Percentiles rank a stretch among this genome's conserved stretches.
These are phyloP conservation scores for Thaumetopoea pityocampa DNA, from an alignment of 1,140 invertebrate species.

Conservation along the genomic window DNA sequence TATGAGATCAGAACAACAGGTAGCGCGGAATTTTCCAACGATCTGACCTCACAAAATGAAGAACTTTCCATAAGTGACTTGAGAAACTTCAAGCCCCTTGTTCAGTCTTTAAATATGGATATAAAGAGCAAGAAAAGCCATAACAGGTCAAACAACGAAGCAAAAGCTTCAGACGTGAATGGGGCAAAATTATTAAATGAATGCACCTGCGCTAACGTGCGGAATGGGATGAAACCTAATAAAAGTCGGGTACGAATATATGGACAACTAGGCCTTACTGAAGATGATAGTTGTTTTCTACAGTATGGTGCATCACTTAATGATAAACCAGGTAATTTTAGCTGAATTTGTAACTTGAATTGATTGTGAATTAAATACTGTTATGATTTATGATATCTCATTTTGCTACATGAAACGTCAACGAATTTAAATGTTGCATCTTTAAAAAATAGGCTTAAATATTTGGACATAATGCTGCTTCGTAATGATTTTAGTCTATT, in stretches of 20 bases:
- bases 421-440: too few species aligned
- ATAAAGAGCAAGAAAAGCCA: slow-evolving; percentile 34
- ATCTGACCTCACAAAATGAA: slow-evolving; percentile 27
- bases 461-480: too few species aligned
- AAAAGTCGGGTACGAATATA: slow-evolving; percentile 43
- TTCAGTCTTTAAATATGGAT: slow-evolving; percentile 47
- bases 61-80: slow-evolving; percentile 26
- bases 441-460: too few species aligned
- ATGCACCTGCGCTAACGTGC: too few species aligned
- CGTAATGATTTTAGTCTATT: too few species aligned
- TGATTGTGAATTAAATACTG: too few species aligned
- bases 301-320: slow-evolving; percentile 50
- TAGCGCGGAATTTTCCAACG: slow-evolving; percentile 30
- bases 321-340: slow-evolving; percentile 39
- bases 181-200: slow-evolving; percentile 8
- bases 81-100: slow-evolving; percentile 30
- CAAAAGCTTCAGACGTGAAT: too few species aligned
- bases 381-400: too few species aligned
- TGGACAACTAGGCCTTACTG: slow-evolving; percentile 42
- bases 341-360: background rate
- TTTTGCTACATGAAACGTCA: too few species aligned
- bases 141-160: slow-evolving; percentile 13
- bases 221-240: slow-evolving; percentile 5
- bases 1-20: slow-evolving; percentile 40
- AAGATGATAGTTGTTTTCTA: slow-evolving; percentile 46